phyloP scores from a whole-genome alignment of 2,888 invertebrate genomes.

The Sisyra terminalis region DNA sequence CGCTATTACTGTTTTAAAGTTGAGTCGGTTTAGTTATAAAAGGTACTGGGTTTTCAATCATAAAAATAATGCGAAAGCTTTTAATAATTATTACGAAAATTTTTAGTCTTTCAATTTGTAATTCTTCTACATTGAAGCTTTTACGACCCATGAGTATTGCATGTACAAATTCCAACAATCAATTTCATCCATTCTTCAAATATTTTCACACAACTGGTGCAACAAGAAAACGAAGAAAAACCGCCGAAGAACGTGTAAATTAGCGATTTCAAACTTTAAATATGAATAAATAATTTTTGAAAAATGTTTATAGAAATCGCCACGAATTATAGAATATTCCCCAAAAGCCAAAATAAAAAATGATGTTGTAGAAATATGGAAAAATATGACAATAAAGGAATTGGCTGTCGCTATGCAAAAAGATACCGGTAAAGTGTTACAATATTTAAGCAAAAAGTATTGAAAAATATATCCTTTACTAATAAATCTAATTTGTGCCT shows the following conservation, averaged over 20 bases:
- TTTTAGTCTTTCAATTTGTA: too few relatives aligned
- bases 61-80: too few relatives aligned
- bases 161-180: background rate
- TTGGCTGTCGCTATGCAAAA: slow-evolving; percentile 46
- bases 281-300: background rate
- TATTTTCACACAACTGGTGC: slow-evolving; percentile 23
- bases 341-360: slow-evolving; percentile 34
- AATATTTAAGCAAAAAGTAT: too few relatives aligned
- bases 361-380: slow-evolving; percentile 52
- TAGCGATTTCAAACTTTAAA: too few relatives aligned
- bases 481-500: too few relatives aligned
- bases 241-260: slow-evolving; percentile 42
- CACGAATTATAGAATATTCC: slow-evolving; percentile 39
- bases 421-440: slow-evolving; percentile 35
- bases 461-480: too few relatives aligned
- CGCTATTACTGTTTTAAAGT: too few relatives aligned
- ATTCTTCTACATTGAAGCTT: too few relatives aligned
- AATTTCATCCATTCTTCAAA: slow-evolving; percentile 5
- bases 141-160: too few relatives aligned
- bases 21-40: too few relatives aligned
- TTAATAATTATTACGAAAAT: too few relatives aligned
- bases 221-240: slow-evolving; percentile 39
- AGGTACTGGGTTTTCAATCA: too few relatives aligned
- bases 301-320: slow-evolving; percentile 27
- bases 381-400: slow-evolving; percentile 63